phyloP scores from a whole-genome alignment of 2,888 invertebrate species.

The Cremastinae sp. region DNA sequence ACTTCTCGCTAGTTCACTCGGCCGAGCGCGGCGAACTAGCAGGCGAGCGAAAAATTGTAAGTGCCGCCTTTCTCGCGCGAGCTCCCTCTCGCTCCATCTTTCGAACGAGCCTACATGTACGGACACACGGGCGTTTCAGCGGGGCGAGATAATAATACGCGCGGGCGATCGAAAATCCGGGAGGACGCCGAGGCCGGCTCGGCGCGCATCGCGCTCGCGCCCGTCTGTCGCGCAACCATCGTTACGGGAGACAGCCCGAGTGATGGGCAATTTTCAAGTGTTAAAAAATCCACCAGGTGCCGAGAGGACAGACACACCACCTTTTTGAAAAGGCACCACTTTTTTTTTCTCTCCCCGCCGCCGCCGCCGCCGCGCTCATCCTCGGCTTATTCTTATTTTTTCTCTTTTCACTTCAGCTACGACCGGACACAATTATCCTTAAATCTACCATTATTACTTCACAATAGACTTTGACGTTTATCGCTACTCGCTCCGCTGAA shows the following conservation, averaged over 20 bases:
- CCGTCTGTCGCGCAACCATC: neutral
- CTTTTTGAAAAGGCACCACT: conserved; percentile 4
- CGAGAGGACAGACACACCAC: conserved; percentile 44
- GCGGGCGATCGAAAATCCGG: neutral
- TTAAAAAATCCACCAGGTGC: conserved; percentile 46
- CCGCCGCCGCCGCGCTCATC: too few relatives aligned
- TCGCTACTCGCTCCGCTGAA: conserved; percentile 65
- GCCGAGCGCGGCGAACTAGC: conserved; percentile 50
- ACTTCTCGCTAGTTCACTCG: conserved; percentile 69
- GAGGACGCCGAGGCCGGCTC: conserved; percentile 10
- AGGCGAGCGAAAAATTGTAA: conserved; percentile 47
- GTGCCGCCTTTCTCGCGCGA: neutral
- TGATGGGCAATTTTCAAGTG: conserved; percentile 42
- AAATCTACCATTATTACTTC: conserved; percentile 70
- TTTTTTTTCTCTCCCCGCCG: conserved; percentile 3
- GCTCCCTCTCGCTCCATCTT: conserved; percentile 18
- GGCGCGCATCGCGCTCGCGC: conserved; percentile 9
- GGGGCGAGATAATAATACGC: neutral
- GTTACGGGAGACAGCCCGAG: conserved; percentile 40
- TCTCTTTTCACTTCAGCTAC: conserved; percentile 33
- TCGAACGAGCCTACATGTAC: neutral
- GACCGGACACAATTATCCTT: conserved; percentile 73
- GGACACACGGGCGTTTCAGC: neutral
- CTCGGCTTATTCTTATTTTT: neutral
- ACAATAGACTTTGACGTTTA: conserved; percentile 71